These are phyloP conservation scores for Protophormia terraenovae DNA, from an alignment of 2,888 invertebrate genomes.

Conservation along the genomic window DNA sequence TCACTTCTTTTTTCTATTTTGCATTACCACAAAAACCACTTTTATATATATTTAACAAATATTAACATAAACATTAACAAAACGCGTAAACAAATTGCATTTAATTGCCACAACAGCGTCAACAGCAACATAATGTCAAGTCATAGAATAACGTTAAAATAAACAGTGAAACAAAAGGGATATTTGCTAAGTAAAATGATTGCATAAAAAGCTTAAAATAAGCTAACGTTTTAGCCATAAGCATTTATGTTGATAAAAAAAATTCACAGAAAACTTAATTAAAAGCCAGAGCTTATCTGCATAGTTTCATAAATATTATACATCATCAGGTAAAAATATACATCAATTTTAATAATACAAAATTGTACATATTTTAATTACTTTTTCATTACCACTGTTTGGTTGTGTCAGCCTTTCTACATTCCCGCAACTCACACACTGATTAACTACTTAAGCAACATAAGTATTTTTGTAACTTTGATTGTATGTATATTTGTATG, in stretches of 20 bases:
- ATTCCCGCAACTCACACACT: conserved; percentile 14
- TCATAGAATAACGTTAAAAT: background rate
- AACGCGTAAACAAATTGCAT: conserved; percentile 65
- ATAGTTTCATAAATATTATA: too few species aligned
- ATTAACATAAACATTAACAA: conserved; percentile 64
- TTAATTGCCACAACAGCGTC: conserved; percentile 60
- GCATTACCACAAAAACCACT: conserved; percentile 45
- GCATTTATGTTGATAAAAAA: too few species aligned
- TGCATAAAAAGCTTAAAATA: too few species aligned
- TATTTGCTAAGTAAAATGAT: background rate
- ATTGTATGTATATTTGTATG: background rate
- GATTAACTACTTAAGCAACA: conserved; percentile 32
- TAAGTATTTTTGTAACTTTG: background rate
- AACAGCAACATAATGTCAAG: conserved; percentile 48
- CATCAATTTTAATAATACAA: too few species aligned
- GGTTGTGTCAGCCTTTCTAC: background rate
- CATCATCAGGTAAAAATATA: too few species aligned
- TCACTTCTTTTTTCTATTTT: conserved; percentile 8
- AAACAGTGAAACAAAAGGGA: background rate
- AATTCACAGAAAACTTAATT: too few species aligned
- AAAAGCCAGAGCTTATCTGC: too few species aligned
- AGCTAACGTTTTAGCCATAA: too few species aligned
- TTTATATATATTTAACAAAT: conserved; percentile 50
- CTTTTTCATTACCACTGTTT: conserved; percentile 13
- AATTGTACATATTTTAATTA: too few species aligned